Evolutionary conservation across 2,113 vertebrate species (phyloP).

Genomic region (Cairina moschata): DNA sequence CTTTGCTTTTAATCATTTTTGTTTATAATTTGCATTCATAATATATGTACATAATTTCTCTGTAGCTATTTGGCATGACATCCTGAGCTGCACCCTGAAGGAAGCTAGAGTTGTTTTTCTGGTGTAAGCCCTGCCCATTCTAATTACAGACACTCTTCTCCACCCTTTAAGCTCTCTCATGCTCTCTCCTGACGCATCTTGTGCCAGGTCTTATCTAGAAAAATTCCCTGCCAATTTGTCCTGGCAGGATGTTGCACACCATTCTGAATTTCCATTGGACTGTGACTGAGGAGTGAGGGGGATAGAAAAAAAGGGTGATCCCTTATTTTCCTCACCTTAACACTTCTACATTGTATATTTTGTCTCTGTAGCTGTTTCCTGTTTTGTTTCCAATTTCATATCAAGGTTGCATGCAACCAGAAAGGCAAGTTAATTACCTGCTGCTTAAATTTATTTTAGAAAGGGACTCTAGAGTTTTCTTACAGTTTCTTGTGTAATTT

Average conservation of each 20-base stretch:
- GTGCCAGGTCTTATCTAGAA: not conserved
- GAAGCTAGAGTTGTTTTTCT: not conserved
- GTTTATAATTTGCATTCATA: not conserved
- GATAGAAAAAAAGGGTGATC: not conserved
- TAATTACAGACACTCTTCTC: not conserved
- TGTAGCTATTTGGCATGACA: not conserved
- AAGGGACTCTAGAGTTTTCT: not conserved
- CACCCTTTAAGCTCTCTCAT: not conserved
- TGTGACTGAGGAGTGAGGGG: not conserved
- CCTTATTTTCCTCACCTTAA: not conserved
- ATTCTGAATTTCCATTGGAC: not conserved
- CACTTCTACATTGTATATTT: not conserved
- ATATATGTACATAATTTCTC: not conserved
- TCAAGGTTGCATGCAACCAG: not conserved
- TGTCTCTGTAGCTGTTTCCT: not conserved
- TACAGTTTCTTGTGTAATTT: not conserved
- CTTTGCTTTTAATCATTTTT: not conserved
- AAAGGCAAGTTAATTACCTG: not conserved
- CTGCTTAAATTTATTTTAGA: not conserved
- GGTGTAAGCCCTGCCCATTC: not conserved
- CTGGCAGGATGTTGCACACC: not conserved
- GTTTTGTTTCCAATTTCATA: not conserved
- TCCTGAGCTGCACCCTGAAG: not conserved
- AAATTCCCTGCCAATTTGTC: not conserved
- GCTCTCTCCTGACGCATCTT: not conserved